Evolutionary conservation across 2,888 invertebrate genomes (phyloP).

Genomic region (Eupithecia exiguata): DNA sequence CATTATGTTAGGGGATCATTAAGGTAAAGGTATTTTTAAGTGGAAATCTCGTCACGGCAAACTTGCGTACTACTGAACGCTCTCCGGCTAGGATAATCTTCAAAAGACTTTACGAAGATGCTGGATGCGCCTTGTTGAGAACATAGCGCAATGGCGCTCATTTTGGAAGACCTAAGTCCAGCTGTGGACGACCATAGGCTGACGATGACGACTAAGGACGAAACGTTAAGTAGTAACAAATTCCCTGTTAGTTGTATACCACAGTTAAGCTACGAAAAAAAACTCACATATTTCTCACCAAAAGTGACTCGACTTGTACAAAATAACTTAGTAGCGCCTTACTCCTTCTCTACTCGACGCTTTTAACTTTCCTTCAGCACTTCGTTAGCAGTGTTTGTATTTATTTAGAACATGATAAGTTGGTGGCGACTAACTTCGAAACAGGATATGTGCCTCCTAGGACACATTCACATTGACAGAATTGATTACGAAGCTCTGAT

Average conservation of each 20-base stretch:
- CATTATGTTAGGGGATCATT: neutral
- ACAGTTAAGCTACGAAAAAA: neutral
- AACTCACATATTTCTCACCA: neutral
- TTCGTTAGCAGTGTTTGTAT: constrained; percentile 79
- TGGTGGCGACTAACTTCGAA: constrained; percentile 69
- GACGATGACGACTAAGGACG: neutral
- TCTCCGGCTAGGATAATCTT: neutral
- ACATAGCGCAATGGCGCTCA: no score
- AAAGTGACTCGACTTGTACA: constrained; percentile 7
- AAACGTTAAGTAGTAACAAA: neutral
- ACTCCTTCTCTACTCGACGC: constrained; percentile 66
- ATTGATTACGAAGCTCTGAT: constrained; percentile 1
- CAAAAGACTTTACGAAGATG: neutral
- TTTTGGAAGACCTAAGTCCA: no score
- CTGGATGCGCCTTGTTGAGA: no score
- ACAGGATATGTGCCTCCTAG: constrained; percentile 66
- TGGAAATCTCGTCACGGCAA: neutral
- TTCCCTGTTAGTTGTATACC: neutral
- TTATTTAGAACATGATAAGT: constrained; percentile 80
- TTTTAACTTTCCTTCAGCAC: constrained; percentile 80
- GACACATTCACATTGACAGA: constrained; percentile 28
- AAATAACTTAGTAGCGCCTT: constrained; percentile 48
- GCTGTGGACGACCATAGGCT: neutral
- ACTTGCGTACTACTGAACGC: neutral
- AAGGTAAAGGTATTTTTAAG: neutral